phyloP scores from a whole-genome alignment of 1,140 invertebrate genomes.

The Agrilus planipennis region DNA sequence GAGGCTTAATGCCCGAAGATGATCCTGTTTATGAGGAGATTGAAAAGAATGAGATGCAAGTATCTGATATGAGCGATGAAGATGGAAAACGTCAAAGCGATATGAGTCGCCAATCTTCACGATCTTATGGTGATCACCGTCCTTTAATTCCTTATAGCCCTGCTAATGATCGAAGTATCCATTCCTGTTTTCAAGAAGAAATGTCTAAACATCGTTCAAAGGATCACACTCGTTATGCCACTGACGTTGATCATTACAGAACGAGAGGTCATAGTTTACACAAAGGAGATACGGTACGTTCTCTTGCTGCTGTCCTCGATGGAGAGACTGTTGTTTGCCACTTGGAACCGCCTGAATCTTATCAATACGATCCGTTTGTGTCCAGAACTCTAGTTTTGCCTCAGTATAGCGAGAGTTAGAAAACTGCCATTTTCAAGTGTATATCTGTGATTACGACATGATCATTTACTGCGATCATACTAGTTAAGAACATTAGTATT shows the following conservation, averaged over 20 bases:
- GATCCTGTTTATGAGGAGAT: constrained; percentile 76
- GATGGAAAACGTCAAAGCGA: constrained; percentile 67
- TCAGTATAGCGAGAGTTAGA: constrained; percentile 34
- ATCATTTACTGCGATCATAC: constrained; percentile 34
- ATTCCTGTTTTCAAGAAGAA: constrained; percentile 18
- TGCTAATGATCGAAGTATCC: constrained; percentile 26
- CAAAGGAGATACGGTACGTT: constrained; percentile 48
- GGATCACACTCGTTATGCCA: constrained; percentile 41
- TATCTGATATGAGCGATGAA: constrained; percentile 65
- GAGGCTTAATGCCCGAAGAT: constrained; percentile 41
- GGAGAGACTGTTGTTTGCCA: constrained; percentile 75
- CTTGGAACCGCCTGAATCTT: constrained; percentile 48
- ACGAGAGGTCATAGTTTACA: constrained; percentile 38
- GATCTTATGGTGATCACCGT: constrained; percentile 68
- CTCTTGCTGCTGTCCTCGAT: constrained; percentile 62
- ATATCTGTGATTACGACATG: constrained; percentile 36
- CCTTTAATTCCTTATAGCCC: constrained; percentile 44
- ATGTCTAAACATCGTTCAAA: constrained; percentile 24
- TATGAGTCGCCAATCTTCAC: constrained; percentile 60
- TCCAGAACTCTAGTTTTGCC: constrained; percentile 30
- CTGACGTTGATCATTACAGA: constrained; percentile 37
- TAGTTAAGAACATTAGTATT: constrained; percentile 30
- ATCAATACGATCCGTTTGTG: constrained; percentile 25
- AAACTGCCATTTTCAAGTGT: constrained; percentile 33
- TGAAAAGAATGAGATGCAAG: constrained; percentile 52